Percentiles rank a stretch among this genome's conserved stretches.
These are phyloP conservation scores for Cottoperca gobio DNA, from an alignment of 2,797 vertebrate genomes.

Conservation along the genomic window DNA sequence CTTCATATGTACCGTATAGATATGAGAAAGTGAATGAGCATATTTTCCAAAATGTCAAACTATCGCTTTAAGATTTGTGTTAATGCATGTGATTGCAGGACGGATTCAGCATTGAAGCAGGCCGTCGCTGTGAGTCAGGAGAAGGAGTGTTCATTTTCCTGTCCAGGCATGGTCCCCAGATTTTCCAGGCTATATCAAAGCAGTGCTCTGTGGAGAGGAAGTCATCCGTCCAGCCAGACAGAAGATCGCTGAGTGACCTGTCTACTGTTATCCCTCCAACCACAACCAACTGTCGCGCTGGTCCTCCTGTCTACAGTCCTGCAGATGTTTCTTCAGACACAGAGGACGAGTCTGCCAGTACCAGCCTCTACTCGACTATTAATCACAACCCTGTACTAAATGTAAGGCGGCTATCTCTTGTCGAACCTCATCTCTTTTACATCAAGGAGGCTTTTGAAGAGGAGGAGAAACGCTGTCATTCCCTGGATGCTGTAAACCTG, in stretches of 20 bases:
- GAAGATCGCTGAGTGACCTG: constrained; percentile 37
- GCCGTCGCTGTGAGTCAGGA: constrained; percentile 90
- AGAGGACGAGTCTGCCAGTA: constrained; percentile 4
- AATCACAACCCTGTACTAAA: constrained; percentile 22
- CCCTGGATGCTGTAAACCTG: constrained; percentile 37
- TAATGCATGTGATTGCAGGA: constrained; percentile 76
- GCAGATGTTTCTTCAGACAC: neutral
- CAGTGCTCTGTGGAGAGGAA: constrained; percentile 49
- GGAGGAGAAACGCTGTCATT: constrained; percentile 27
- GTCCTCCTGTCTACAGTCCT: constrained; percentile 1
- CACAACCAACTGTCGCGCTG: constrained; percentile 28
- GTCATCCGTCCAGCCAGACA: neutral
- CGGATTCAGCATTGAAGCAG: constrained; percentile 89
- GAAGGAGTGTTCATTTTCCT: constrained; percentile 90
- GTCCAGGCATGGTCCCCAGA: constrained; percentile 77
- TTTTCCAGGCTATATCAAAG: constrained; percentile 81
- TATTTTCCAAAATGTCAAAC: neutral
- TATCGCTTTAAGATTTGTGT: neutral
- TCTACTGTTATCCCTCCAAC: constrained; percentile 18
- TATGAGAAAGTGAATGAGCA: neutral
- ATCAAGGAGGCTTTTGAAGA: constrained; percentile 35
- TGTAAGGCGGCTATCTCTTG: constrained; percentile 14
- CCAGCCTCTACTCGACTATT: constrained; percentile 74
- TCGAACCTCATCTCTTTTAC: constrained; percentile 20
- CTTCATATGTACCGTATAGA: neutral